Evolutionary conservation across 2,888 invertebrate genomes (phyloP).

Genomic region (Rotaria magnacalcarata): DNA sequence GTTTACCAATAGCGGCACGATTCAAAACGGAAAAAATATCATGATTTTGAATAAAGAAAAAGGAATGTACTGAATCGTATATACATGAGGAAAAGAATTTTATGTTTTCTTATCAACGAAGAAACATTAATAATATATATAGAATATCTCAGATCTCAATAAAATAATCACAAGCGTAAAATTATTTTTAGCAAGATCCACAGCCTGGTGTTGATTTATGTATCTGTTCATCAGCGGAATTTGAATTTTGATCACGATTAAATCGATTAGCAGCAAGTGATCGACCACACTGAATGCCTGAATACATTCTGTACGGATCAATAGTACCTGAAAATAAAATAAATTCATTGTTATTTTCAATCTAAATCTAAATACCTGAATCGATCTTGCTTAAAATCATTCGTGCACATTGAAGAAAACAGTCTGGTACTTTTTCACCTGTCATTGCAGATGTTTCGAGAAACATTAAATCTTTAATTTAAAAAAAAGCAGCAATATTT

Average conservation of each 20-base stretch:
- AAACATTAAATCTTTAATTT: conserved; percentile 67
- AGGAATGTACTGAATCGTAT: too few species aligned
- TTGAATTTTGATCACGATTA: neutral
- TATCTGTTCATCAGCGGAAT: neutral
- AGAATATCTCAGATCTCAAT: neutral
- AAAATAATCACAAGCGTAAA: neutral
- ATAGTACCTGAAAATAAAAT: neutral
- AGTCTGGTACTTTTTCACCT: conserved; percentile 78
- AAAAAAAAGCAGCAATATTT: too few species aligned
- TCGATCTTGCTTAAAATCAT: conserved; percentile 77
- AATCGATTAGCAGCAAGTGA: neutral
- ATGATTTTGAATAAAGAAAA: too few species aligned
- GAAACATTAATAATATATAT: too few species aligned
- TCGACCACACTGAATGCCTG: conserved; percentile 19
- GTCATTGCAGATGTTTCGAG: conserved; percentile 77
- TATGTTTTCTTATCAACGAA: too few species aligned
- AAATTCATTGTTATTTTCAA: too few species aligned
- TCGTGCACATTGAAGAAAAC: conserved; percentile 76
- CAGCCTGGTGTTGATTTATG: neutral
- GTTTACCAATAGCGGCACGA: too few species aligned
- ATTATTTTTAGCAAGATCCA: neutral
- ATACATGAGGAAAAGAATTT: too few species aligned
- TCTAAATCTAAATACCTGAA: conserved; percentile 47
- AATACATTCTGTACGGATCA: conserved; percentile 27
- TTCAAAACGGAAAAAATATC: too few species aligned